Conservation (phyloP, 2,797 vertebrate genomes). For the Aldrovandia affinis region DNA sequence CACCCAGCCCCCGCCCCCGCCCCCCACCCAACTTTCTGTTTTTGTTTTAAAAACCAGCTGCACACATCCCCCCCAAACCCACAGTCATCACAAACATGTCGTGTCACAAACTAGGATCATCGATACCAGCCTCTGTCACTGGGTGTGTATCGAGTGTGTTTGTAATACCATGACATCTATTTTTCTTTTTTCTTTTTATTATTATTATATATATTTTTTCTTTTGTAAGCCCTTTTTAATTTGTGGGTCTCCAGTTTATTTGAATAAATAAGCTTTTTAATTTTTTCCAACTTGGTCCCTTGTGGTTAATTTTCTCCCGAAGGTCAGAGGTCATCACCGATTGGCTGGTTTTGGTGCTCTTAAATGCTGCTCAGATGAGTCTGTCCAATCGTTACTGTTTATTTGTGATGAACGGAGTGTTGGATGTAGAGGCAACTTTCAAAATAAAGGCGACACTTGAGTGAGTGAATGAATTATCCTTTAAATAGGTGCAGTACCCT, state of each 20-base stretch:
- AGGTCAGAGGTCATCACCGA: not conserved
- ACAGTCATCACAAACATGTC: constrained; percentile 78
- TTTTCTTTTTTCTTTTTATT: constrained; percentile 84
- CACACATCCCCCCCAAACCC: constrained; percentile 66
- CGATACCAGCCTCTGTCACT: constrained; percentile 76
- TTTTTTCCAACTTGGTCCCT: constrained; percentile 57
- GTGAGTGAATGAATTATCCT: too few species aligned
- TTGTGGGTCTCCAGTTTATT: constrained; percentile 90
- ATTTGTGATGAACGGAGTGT: too few species aligned
- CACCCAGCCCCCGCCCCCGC: not conserved
- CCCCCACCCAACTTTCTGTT: constrained; percentile 79
- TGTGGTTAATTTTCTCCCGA: constrained; percentile 32
- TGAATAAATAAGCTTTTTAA: constrained; percentile 85
- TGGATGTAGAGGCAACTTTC: too few species aligned
- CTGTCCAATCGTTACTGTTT: too few species aligned
- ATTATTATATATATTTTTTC: constrained; percentile 81
- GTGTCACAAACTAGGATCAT: constrained; percentile 69
- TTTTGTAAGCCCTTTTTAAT: constrained; percentile 91
- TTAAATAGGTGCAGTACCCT: too few species aligned
- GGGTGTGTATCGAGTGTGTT: constrained; percentile 77
- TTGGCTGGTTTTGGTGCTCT: too few species aligned
- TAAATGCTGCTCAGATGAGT: too few species aligned
- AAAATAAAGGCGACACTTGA: too few species aligned
- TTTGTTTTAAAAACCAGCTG: constrained; percentile 89
- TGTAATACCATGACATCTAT: constrained; percentile 80